Evolutionary conservation across 2,797 vertebrate genomes (phyloP), one percentile per base, ranked within the genome.

Genomic region (Arctocebus calabarensis): DNA sequence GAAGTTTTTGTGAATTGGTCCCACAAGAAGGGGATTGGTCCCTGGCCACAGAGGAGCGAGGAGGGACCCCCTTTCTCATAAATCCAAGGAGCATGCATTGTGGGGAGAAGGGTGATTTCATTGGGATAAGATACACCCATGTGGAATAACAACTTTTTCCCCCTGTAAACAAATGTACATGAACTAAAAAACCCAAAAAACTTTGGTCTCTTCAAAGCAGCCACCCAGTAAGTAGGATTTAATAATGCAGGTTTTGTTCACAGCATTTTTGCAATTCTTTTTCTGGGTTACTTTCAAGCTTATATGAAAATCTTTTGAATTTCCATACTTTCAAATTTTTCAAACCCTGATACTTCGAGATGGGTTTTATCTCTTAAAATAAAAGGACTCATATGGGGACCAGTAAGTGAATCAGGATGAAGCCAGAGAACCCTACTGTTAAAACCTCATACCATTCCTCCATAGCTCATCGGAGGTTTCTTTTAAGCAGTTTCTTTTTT

Each of bases 241-340:
- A 81, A 92, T 74, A 66, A 86, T 17, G 23, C 19, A 70, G 88
- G 1, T 37, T 70, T 43, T 57, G 62, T 89, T 88, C 29, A 62
- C 91, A 86, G 25, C 57, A 81, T 94, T 85, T 82, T 48, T 68
- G 9, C 13, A 59, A 57, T 55, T 57, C 20, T 10, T 82, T 75
- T 77, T 55, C 70, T 91, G 62, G 12, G 70, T 88, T 79, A 59
- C 17, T 87, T 96, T 75, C n/a, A 84, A 75, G n/a, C 12, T 77
- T 84, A 55, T 25, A 25, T 37, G 55, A 87, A 94, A 90, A 83
- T 62, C 62, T 79, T 84, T 14, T 66, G 84, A 75, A 59, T 79
- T 85, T 91, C 27, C 40, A 90, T n/a, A 77, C 45, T 81, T 48
- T 52, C 48, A 52, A 4, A 52, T 52, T 52, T 52, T 52, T 52